Base-by-base conservation (phyloP, 2,797 vertebrate species). In the Streptopelia turtur region DNA sequence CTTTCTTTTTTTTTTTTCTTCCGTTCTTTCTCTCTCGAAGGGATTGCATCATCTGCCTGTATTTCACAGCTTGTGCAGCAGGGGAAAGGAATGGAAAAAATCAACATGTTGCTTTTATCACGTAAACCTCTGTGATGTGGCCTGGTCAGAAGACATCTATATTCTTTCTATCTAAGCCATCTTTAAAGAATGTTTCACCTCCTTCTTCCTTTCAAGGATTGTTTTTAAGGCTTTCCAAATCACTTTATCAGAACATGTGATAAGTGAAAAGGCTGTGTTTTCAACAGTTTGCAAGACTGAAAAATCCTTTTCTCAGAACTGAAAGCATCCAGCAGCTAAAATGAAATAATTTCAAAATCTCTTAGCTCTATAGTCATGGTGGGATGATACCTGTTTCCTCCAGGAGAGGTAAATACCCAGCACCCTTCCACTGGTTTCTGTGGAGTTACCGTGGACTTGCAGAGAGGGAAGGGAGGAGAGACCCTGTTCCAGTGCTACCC, bases 21-120 rank as follows among this genome's bases (percentile, higher is more conserved):
- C 4, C 16, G 7, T 27, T 28, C 35, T 27, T 57, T 66, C 65
- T 61, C 74, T 90, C 84, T 89, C 57, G 0, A 53, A 79, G 75
- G 83, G 81, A 94, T 96, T 97, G 96, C 96, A 96, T 96, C 96
- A 94, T 96, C 77, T 94, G 91, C 95, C 91, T 94, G 94, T 97
- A 94, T 95, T 95, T 94, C 93, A 94, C 61, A 92, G 93, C 45
- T 82, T 72, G 74, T 91, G 76, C 85, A 95, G 77, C 84, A 90
- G 84, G 90, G 77, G 65, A 95, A 96, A 89, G 84, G 80, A 89
- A 76, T 87, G 81, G 86, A 93, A 85, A 94, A 95, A 95, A 96
- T 87, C 71, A 88, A 78, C 92, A 95, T 82, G 59, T 91, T 90
- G 91, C 76, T 93, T 96, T 91, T 93, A 93, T 89, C 85, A 93